A percentile compares a stretch with the other conserved stretches of the same genome.
Conservation (phyloP, 2,113 vertebrate genomes). For the Saguinus midas region DNA sequence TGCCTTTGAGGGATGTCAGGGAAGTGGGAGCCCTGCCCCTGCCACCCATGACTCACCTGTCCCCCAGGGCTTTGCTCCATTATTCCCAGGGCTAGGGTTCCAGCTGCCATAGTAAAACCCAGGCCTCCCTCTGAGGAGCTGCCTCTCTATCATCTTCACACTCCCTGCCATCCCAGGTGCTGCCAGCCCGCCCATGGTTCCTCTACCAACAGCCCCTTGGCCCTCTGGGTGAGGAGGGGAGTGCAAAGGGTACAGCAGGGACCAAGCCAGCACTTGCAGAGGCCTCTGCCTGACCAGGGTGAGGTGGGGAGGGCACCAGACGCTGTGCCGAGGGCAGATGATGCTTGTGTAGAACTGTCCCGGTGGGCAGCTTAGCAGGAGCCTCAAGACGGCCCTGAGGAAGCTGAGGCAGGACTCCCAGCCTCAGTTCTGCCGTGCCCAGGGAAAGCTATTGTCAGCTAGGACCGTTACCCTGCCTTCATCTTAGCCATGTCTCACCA, state of each 20-base stretch:
- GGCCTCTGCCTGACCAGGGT: background rate
- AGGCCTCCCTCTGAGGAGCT: background rate
- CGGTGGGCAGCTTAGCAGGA: background rate
- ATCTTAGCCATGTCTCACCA: background rate
- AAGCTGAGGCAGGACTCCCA: background rate
- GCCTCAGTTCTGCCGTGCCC: background rate
- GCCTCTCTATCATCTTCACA: background rate
- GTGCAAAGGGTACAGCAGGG: background rate
- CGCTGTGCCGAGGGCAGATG: background rate
- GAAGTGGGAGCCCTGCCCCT: background rate
- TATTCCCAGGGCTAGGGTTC: background rate
- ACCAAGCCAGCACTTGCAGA: background rate
- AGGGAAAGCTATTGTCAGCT: background rate
- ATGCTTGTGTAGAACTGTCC: background rate
- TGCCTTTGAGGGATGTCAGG: background rate
- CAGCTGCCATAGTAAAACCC: background rate
- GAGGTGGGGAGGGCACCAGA: background rate
- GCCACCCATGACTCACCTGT: background rate
- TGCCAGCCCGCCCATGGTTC: background rate
- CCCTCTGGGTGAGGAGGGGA: background rate
- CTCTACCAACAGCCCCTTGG: background rate
- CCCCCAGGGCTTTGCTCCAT: background rate
- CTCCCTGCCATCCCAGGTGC: background rate
- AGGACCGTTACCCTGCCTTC: background rate
- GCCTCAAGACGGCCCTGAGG: background rate